These are phyloP conservation scores for Silurus aristotelis DNA, from an alignment of 2,797 vertebrate genomes.

Conservation along the genomic window DNA sequence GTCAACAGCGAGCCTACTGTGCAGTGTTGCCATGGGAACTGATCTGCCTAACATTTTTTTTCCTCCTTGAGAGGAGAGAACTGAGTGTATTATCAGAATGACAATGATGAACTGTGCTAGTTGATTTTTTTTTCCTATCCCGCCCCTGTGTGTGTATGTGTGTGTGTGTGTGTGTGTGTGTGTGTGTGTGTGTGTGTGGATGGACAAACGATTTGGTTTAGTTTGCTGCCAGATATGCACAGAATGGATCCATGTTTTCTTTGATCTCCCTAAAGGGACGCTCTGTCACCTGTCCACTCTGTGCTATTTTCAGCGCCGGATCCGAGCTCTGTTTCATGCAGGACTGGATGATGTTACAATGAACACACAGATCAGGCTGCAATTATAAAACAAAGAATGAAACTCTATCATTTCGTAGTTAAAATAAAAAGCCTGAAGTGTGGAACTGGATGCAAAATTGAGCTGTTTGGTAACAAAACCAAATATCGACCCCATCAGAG, in stretches of 20 bases:
- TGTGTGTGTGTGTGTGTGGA: constrained; percentile 24
- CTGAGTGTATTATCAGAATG: constrained; percentile 59
- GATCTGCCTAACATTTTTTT: constrained; percentile 63
- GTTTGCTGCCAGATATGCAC: not conserved
- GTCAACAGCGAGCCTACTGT: constrained; percentile 69
- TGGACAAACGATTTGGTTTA: constrained; percentile 38
- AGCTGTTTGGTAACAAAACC: not conserved
- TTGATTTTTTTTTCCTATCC: constrained; percentile 4
- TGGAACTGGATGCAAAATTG: not conserved
- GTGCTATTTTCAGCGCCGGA: not conserved
- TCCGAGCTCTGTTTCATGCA: not conserved
- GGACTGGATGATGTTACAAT: not conserved
- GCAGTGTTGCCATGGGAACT: constrained; percentile 77
- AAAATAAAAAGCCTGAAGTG: not conserved
- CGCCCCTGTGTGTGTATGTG: not conserved
- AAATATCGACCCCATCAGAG: not conserved
- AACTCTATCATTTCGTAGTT: not conserved
- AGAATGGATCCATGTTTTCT: constrained; percentile 9
- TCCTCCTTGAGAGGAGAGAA: constrained; percentile 44
- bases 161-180: constrained; percentile 26
- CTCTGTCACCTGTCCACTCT: constrained; percentile 42
- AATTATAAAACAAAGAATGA: not conserved
- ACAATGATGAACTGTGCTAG: constrained; percentile 56
- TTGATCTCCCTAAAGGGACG: constrained; percentile 26
- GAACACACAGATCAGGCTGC: not conserved